Evolutionary conservation across 1,140 invertebrate genomes (phyloP), one percentile per base, ranked within the genome.

Genomic region (Scylla paramamosain): DNA sequence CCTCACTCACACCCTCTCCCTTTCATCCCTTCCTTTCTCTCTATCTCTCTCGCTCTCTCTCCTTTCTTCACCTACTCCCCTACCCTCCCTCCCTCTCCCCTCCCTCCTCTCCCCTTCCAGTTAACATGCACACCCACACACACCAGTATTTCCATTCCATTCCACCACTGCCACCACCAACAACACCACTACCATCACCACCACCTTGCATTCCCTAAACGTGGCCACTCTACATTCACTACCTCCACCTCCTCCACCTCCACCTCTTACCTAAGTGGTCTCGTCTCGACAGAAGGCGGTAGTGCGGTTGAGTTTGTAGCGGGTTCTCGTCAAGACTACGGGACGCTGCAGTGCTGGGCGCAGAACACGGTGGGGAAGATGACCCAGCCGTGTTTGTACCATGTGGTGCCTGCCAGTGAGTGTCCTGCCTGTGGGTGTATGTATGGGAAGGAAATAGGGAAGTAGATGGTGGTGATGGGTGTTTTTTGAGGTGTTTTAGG

Each of bases 321-420:
- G 12, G 52, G 91, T 8, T 32, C 91, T 12, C 95, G 32, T 4
- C 92, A 93, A 48, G 92, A 95, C 39, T 95, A 95, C 45, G 95
- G 95, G 12, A 93, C 95, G 1, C 46, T 95, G 29, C 95, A 95
- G 83, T 95, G 95, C 84, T 95, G 95, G 95, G 95, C 95, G 12
- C 52, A 95, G 83, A 95, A 95, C 83, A 48, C 77, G 0, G 89
- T 95, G 25, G 95, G 95, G n/a, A 95, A 95, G 86, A 95, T 95
- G 95, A 52, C 31, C 12, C 59, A 77, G 7, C 95, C 92, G 1
- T 95, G 95, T 90, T 82, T 95, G 1, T 95, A 88, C 48, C 88
- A 93, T 29, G 90, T 95, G 8, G n/a, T 77, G 67, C 20, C 67
- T n/a, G 67, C n/a, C 20, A 59, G 52, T 77, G 25, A n/a, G 20